Conservation (phyloP, 2,888 invertebrate genomes). For the Steinernema carpocapsae region DNA sequence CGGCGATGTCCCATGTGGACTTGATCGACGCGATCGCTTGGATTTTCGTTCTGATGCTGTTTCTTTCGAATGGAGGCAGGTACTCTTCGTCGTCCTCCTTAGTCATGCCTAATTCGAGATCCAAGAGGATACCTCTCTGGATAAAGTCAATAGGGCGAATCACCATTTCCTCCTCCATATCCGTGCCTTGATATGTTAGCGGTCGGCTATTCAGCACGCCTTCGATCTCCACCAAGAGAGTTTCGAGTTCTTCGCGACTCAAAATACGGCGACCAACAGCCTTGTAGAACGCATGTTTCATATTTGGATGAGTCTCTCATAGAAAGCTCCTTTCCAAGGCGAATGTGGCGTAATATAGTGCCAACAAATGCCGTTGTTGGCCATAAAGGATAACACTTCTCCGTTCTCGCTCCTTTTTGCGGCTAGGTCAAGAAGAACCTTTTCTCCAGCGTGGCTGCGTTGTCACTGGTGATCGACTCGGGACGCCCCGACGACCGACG, state of each 20-base stretch:
- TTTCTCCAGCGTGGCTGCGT: too few species aligned
- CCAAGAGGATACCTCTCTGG: conserved; percentile 5
- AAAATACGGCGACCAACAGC: not conserved
- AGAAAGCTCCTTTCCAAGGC: conserved; percentile 41
- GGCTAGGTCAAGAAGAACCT: too few species aligned
- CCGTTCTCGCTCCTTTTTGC: too few species aligned
- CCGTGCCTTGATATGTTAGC: conserved; percentile 32
- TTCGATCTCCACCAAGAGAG: too few species aligned
- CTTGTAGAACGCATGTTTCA: conserved; percentile 36
- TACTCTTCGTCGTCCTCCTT: conserved; percentile 31
- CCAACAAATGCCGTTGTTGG: too few species aligned
- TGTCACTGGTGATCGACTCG: too few species aligned
- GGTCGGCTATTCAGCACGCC: conserved; percentile 39
- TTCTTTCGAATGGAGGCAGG: conserved; percentile 37
- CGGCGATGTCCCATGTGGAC: conserved; percentile 12
- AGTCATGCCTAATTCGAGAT: not conserved
- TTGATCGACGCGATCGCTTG: conserved; percentile 14
- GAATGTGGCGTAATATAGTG: conserved; percentile 39
- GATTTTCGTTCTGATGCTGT: not conserved
- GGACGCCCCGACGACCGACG: too few species aligned
- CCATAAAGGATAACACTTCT: too few species aligned
- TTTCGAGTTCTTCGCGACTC: too few species aligned
- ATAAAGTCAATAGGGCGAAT: conserved; percentile 41
- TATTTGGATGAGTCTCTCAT: conserved; percentile 36
- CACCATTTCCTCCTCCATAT: not conserved